A percentile compares a stretch with the other conserved stretches of the same genome.
Evolutionary conservation across 53 echinoderm and acorn worm genomes (phyloP).

Genomic region (Mesocentrotus franciscanus): DNA sequence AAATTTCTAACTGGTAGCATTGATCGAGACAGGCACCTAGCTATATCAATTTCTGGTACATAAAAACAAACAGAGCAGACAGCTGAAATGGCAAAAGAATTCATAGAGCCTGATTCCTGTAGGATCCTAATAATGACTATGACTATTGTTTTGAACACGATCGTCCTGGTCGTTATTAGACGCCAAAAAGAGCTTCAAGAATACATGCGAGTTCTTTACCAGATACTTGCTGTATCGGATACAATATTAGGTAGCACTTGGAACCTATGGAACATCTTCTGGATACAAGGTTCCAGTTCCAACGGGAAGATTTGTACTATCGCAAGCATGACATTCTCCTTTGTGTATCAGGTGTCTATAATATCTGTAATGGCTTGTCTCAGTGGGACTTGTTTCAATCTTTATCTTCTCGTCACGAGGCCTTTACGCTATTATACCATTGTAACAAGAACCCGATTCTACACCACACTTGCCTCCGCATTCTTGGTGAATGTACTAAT

Average conservation of each 20-base stretch:
- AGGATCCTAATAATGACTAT: too few relatives aligned
- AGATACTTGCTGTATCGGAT: neutral
- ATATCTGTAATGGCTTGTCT: neutral
- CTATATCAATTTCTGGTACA: too few relatives aligned
- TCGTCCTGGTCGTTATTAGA: neutral
- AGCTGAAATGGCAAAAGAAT: too few relatives aligned
- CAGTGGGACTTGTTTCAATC: neutral
- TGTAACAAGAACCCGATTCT: constrained; percentile 2
- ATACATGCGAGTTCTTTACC: neutral
- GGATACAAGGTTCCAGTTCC: neutral
- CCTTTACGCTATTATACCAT: constrained; percentile 1
- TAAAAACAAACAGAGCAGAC: too few relatives aligned
- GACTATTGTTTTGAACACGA: neutral
- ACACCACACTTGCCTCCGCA: neutral
- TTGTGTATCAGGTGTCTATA: neutral
- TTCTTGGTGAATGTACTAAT: neutral
- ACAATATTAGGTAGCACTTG: neutral
- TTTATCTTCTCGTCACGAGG: neutral
- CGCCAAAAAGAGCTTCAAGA: neutral
- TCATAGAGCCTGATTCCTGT: too few relatives aligned
- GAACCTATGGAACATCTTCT: neutral
- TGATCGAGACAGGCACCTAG: too few relatives aligned
- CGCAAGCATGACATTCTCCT: neutral
- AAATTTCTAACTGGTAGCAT: too few relatives aligned
- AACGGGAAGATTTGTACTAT: neutral